Evolutionary conservation across 2,797 vertebrate species (phyloP).

Genomic region (Coregonus suidteri): DNA sequence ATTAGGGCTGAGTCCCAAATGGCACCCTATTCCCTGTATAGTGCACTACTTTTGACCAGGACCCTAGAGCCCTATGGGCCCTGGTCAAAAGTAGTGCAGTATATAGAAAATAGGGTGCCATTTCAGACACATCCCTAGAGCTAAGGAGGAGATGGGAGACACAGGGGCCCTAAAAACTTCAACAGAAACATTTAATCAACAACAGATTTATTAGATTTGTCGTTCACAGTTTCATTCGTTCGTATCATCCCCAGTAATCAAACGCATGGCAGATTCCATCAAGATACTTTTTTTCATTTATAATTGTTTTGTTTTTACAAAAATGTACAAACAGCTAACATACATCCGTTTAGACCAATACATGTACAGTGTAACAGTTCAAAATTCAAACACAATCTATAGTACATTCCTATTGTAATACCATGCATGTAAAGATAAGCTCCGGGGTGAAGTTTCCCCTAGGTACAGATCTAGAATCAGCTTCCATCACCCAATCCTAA

Average conservation of each 20-base stretch:
- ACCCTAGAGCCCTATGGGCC: too few species aligned
- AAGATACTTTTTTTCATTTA: constrained; percentile 33
- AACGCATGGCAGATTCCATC: constrained; percentile 43
- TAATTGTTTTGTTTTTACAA: constrained; percentile 45
- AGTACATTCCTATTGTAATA: constrained; percentile 66
- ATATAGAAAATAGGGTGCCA: not conserved
- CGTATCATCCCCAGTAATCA: constrained; percentile 40
- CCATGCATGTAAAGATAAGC: constrained; percentile 69
- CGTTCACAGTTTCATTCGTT: constrained; percentile 45
- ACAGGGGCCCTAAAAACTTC: constrained; percentile 43
- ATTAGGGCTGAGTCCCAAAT: too few species aligned
- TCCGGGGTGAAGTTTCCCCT: not conserved
- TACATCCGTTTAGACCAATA: constrained; percentile 70
- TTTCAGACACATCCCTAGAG: not conserved
- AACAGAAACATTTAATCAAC: constrained; percentile 50
- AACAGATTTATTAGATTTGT: constrained; percentile 37
- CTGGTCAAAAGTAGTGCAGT: not conserved
- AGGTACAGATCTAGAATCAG: not conserved
- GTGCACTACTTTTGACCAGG: too few species aligned
- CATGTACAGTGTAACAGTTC: constrained; percentile 46
- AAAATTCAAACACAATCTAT: constrained; percentile 60
- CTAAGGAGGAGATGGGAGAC: constrained; percentile 37
- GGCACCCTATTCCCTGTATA: too few species aligned
- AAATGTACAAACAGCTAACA: constrained; percentile 73
- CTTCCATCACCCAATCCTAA: not conserved